Conservation (phyloP, 2,113 vertebrate genomes). For the Melanotaenia duboulayi region DNA sequence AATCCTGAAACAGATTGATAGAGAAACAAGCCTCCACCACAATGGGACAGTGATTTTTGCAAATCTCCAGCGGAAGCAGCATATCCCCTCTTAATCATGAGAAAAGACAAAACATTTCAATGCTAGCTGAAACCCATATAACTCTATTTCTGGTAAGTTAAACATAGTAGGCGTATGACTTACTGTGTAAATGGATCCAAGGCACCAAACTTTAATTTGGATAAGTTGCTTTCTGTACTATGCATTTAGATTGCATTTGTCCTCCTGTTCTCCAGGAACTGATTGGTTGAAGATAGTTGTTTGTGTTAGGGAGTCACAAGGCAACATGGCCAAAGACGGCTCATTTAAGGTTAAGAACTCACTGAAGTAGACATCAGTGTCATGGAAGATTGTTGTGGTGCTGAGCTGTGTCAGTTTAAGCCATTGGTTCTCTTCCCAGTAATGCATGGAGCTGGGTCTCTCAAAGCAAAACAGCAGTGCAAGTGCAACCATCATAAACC, state of each 20-base stretch:
- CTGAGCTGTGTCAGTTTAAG: background rate
- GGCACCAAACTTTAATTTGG: background rate
- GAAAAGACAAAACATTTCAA: conserved; percentile 10
- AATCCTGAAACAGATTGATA: conserved; percentile 42
- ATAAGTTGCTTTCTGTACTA: no score
- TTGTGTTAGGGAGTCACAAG: no score
- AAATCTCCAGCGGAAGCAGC: conserved; percentile 40
- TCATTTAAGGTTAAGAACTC: no score
- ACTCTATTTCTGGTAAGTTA: conserved; percentile 17
- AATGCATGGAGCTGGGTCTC: background rate
- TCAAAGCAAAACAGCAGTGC: background rate
- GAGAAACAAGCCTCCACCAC: conserved; percentile 30
- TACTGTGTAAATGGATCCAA: conserved; percentile 1
- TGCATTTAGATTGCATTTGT: no score
- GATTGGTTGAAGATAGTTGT: no score
- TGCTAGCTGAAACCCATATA: conserved; percentile 21
- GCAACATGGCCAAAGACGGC: no score
- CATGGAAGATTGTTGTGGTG: no score
- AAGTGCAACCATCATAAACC: background rate
- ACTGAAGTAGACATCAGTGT: no score
- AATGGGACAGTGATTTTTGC: conserved; percentile 42
- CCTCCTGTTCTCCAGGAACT: no score
- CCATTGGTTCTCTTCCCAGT: background rate
- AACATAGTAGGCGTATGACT: conserved; percentile 15
- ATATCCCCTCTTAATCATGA: conserved; percentile 22